phyloP scores from a whole-genome alignment of 1,140 invertebrate genomes.

The Zaprionus gabonicus region DNA sequence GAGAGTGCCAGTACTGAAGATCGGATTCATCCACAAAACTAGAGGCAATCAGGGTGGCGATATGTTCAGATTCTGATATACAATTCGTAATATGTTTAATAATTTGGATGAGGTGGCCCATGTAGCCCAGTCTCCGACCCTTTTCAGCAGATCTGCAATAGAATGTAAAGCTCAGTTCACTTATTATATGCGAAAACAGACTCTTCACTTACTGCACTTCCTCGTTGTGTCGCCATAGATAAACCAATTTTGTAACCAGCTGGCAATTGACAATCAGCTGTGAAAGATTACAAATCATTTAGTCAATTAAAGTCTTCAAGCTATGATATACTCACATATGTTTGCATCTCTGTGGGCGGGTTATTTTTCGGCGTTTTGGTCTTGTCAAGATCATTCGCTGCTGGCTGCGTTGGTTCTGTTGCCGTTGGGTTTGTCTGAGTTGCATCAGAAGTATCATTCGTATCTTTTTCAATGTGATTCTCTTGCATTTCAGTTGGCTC shows the following conservation, averaged over 20 bases:
- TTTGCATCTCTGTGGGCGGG: slow-evolving; percentile 78
- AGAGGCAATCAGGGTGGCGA: slow-evolving; percentile 76
- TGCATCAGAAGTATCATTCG: slow-evolving; percentile 23
- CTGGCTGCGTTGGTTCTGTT: slow-evolving; percentile 37
- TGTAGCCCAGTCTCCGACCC: slow-evolving; percentile 88
- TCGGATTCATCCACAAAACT: slow-evolving; percentile 69
- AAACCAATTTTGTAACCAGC: slow-evolving; percentile 88
- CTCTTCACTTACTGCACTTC: slow-evolving; percentile 85
- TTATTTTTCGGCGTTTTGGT: slow-evolving; percentile 54
- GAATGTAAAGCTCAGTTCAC: not conserved
- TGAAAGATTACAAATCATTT: slow-evolving; percentile 48
- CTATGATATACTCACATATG: slow-evolving; percentile 61
- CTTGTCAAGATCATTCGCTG: slow-evolving; percentile 66
- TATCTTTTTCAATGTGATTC: slow-evolving; percentile 40
- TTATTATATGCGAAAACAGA: slow-evolving; percentile 49
- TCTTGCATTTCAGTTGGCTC: slow-evolving; percentile 17
- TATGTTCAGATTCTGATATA: slow-evolving; percentile 82
- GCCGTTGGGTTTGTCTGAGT: slow-evolving; percentile 5
- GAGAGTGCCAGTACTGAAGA: slow-evolving; percentile 66
- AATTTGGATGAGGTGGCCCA: slow-evolving; percentile 92
- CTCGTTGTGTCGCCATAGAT: slow-evolving; percentile 88
- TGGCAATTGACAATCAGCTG: slow-evolving; percentile 89
- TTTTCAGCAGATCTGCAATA: slow-evolving; percentile 64
- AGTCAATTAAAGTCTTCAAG: not conserved
- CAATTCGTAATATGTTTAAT: slow-evolving; percentile 73